phyloP scores from a whole-genome alignment of 2,797 vertebrate genomes.

The Limosa lapponica region DNA sequence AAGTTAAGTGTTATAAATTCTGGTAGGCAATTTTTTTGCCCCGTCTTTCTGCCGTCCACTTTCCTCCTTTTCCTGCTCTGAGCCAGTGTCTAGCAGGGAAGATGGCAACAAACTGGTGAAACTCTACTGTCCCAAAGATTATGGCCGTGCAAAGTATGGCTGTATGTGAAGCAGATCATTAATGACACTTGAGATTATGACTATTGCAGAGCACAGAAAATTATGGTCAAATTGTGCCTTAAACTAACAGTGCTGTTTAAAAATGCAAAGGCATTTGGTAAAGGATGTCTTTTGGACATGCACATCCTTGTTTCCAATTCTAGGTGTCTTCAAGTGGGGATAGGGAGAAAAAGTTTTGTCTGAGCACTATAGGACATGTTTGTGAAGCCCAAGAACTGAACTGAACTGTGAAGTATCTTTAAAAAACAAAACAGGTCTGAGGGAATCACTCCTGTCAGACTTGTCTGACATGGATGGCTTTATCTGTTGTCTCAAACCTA shows the following conservation, averaged over 20 bases:
- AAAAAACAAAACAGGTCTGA: neutral
- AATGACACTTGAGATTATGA: neutral
- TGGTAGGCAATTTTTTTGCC: neutral
- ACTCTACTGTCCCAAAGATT: neutral
- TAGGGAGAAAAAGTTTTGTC: neutral
- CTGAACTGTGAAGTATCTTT: neutral
- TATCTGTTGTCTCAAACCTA: neutral
- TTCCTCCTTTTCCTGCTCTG: neutral
- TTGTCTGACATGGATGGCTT: neutral
- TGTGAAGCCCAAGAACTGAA: neutral
- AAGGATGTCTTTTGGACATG: neutral
- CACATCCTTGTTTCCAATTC: neutral
- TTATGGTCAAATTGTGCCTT: neutral
- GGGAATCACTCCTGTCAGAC: neutral
- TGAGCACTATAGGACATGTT: neutral
- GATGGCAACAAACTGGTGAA: neutral
- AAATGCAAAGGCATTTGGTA: neutral
- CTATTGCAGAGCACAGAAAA: neutral
- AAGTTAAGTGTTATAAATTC: neutral
- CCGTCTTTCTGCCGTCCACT: neutral
- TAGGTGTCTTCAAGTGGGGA: accelerated
- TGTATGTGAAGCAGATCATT: neutral
- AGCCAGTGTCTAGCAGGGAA: neutral
- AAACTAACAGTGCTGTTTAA: neutral
- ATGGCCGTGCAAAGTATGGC: neutral